Percentiles rank a stretch among this genome's conserved stretches.
phyloP scores from a whole-genome alignment of 2,888 invertebrate species.

The Papilio protenor region DNA sequence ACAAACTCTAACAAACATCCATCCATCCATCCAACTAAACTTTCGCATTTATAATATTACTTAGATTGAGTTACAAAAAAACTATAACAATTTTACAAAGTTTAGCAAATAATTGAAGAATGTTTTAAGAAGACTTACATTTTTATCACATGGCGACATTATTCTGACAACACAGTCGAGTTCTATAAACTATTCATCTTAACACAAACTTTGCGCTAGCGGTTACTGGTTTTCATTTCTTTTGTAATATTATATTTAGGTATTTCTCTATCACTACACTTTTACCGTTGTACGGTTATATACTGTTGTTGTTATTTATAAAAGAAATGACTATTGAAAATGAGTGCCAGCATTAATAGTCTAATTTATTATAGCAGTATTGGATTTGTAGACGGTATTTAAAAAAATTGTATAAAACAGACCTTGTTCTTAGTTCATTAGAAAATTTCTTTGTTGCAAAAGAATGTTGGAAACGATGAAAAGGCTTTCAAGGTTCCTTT shows the following conservation, averaged over 20 bases:
- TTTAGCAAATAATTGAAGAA: not conserved
- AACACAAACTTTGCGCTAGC: not conserved
- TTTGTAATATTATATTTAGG: not conserved
- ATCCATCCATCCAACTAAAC: too few relatives aligned
- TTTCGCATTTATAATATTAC: too few relatives aligned
- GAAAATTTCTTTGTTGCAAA: conserved; percentile 20
- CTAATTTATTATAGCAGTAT: too few relatives aligned
- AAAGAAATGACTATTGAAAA: not conserved
- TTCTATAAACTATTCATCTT: not conserved
- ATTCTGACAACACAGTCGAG: not conserved
- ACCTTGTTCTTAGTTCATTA: not conserved
- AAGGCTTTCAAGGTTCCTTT: conserved; percentile 14
- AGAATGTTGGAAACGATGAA: conserved; percentile 19
- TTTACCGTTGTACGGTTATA: not conserved
- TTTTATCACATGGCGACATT: not conserved
- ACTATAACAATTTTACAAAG: not conserved
- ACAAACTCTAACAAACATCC: too few relatives aligned
- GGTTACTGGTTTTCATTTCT: not conserved
- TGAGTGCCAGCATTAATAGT: not conserved
- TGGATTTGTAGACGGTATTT: too few relatives aligned
- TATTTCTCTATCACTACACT: not conserved
- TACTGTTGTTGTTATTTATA: not conserved
- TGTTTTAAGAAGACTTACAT: not conserved
- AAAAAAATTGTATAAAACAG: too few relatives aligned
- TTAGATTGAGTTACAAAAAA: not conserved